Conservation (phyloP, 2,113 vertebrate species). For the Dryoscopus gambensis region DNA sequence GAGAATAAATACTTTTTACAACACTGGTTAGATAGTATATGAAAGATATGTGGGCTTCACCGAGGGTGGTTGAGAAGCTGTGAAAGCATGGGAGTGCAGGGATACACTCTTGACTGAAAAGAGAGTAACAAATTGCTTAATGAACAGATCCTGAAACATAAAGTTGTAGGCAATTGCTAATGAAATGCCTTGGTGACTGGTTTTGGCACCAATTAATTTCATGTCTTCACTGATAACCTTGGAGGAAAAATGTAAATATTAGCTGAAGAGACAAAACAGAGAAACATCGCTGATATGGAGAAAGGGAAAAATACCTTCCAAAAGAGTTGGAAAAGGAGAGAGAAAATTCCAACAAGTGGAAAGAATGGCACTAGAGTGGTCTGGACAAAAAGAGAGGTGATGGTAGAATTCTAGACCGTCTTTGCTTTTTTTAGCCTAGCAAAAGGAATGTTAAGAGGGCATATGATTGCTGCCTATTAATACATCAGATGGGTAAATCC, state of each 20-base stretch:
- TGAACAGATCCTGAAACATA: background rate
- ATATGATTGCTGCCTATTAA: slow-evolving; percentile 52
- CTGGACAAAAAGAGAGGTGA: background rate
- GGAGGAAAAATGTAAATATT: background rate
- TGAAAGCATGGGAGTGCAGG: background rate
- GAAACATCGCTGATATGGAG: background rate
- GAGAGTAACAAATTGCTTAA: background rate
- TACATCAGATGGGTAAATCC: slow-evolving; percentile 46
- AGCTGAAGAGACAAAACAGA: background rate
- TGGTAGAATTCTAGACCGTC: background rate
- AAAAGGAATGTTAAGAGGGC: slow-evolving; percentile 38
- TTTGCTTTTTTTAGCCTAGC: slow-evolving; percentile 42
- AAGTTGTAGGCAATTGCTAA: background rate
- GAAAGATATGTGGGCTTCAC: background rate
- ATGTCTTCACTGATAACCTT: background rate
- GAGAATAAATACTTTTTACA: background rate
- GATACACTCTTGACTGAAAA: background rate
- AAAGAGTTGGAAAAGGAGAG: background rate
- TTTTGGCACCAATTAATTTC: background rate
- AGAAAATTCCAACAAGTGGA: background rate
- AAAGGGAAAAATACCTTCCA: too few species aligned
- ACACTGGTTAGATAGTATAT: background rate
- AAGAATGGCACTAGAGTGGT: background rate
- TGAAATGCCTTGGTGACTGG: background rate
- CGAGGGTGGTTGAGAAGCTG: background rate